Evolutionary conservation across 2,797 vertebrate genomes (phyloP).

Genomic region (Acridotheres tristis): DNA sequence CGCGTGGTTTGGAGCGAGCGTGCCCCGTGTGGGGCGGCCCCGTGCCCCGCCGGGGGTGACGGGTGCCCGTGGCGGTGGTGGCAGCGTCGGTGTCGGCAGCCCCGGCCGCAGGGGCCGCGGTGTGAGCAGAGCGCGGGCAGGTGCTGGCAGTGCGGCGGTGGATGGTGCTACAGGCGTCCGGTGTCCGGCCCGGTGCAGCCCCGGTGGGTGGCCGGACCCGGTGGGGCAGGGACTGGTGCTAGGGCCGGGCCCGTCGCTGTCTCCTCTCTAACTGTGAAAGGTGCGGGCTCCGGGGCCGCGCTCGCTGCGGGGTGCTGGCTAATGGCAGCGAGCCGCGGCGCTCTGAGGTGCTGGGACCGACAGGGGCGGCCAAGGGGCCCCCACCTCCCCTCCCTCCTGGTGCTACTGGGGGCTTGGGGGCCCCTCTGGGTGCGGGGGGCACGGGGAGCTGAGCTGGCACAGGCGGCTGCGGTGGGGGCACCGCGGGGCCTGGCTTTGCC

Average conservation of each 20-base stretch:
- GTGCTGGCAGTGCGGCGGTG: background rate
- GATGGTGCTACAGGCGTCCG: slow-evolving; percentile 27
- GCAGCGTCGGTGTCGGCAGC: background rate
- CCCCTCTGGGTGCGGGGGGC: background rate
- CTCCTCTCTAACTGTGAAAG: slow-evolving; percentile 67
- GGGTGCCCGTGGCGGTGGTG: background rate
- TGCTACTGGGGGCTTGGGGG: background rate
- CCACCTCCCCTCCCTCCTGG: background rate
- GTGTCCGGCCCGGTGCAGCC: background rate
- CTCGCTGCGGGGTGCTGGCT: slow-evolving; percentile 60
- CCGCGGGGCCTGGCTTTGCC: background rate
- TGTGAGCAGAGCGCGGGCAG: background rate
- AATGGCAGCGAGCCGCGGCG: slow-evolving; percentile 40
- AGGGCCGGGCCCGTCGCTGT: background rate
- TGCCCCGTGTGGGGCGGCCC: too few species aligned
- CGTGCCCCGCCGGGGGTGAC: too few species aligned
- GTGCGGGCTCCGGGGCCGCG: background rate
- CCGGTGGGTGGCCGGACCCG: background rate
- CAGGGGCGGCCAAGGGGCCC: background rate
- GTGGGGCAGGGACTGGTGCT: slow-evolving; percentile 38
- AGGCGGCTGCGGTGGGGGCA: background rate
- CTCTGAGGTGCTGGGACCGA: background rate
- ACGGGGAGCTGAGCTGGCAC: background rate
- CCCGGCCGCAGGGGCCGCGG: background rate
- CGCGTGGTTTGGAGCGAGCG: background rate